Percentiles rank a stretch among this genome's conserved stretches.
phyloP scores from a whole-genome alignment of 2,888 invertebrate genomes.

The Linhomoeus sp. region DNA sequence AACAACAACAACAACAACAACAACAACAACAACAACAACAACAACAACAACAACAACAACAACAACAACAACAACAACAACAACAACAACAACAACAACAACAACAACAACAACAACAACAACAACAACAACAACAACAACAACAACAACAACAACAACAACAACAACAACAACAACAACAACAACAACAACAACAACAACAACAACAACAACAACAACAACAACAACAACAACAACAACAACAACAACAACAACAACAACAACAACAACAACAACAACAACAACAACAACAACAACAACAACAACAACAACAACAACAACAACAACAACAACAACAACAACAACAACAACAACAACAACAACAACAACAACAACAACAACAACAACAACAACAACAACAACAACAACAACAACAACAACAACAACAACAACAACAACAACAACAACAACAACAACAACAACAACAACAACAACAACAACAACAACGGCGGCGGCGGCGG shows the following conservation, averaged over 20 bases:
- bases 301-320: not conserved
- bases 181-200: not conserved
- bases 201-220: not conserved
- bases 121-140: conserved; percentile 1
- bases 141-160: not conserved
- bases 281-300: not conserved
- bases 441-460: not conserved
- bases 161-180: not conserved
- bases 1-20: conserved; percentile 1
- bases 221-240: not conserved
- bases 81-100: conserved; percentile 1
- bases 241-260: not conserved
- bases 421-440: not conserved
- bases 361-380: not conserved
- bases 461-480: not conserved
- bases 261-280: not conserved
- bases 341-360: not conserved
- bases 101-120: conserved; percentile 1
- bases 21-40: conserved; percentile 1
- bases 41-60: conserved; percentile 1
- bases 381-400: not conserved
- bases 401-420: not conserved
- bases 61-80: conserved; percentile 1
- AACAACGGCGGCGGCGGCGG: not conserved
- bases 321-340: not conserved